Percentiles rank a stretch among this genome's conserved stretches.
phyloP scores from a whole-genome alignment of 2,888 invertebrate species.

The Gandaritis pyraliata region DNA sequence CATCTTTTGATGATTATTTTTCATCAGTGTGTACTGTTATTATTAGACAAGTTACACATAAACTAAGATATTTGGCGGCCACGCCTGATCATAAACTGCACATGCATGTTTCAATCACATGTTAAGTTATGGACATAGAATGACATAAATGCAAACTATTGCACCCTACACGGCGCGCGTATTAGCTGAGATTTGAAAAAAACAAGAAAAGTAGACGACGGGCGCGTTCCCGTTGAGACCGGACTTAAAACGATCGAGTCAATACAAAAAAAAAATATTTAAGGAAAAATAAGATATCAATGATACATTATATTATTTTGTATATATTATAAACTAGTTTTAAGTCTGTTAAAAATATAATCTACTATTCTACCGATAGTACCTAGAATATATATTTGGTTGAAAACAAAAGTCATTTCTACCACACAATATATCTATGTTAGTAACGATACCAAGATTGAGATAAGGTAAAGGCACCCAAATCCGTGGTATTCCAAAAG shows the following conservation, averaged over 20 bases:
- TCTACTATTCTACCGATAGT: no score
- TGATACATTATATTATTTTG: no score
- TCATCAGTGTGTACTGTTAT: neutral
- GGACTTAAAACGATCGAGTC: no score
- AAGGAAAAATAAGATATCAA: no score
- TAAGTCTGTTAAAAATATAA: no score
- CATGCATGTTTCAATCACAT: constrained; percentile 73
- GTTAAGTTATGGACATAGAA: constrained; percentile 62
- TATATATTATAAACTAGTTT: no score
- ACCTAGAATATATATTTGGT: no score
- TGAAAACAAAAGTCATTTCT: constrained; percentile 13
- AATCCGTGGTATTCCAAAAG: no score
- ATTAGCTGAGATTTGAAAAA: constrained; percentile 69
- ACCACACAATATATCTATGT: constrained; percentile 5
- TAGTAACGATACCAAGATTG: constrained; percentile 41
- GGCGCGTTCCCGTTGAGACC: constrained; percentile 35
- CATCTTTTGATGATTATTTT: neutral
- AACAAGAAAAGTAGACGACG: constrained; percentile 45
- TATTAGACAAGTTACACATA: constrained; percentile 6
- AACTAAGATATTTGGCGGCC: constrained; percentile 19
- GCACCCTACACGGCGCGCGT: constrained; percentile 65
- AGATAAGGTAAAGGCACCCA: no score
- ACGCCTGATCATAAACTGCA: constrained; percentile 30
- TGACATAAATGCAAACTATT: constrained; percentile 67
- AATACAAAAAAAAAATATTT: no score